Base-by-base conservation (phyloP, 2,797 vertebrate species). In the Phylloscopus collybita region DNA sequence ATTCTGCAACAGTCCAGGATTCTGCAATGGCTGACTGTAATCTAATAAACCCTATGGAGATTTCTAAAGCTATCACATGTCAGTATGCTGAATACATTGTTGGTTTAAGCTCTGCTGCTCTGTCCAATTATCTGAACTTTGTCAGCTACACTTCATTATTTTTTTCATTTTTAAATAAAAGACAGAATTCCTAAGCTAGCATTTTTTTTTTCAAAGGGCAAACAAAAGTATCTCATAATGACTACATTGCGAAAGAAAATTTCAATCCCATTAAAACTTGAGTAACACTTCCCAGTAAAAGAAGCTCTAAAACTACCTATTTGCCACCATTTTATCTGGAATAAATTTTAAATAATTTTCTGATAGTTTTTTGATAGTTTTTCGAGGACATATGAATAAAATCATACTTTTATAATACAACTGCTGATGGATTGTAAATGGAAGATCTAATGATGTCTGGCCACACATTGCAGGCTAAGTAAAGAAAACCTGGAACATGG, bases 71-170 rank as follows among this genome's bases (percentile, higher is more conserved):
- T 90, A 92, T 60, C 90, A 86, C 40, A 70, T 75, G 80, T 83
- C 85, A 85, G 23, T 90, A 51, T 40, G 47, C 62, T 74, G 83
- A 92, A 76, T 76, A 53, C 84, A 92, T 80, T 95, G 88, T 80
- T 93, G 76, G 54, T 91, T 93, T 94, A 94, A 96, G 70, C 57
- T 93, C 70, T 87, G 47, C 57, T 94, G 47, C 72, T 87, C 75
- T 94, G 66, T 82, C 83, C 79, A 92, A 78, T 95, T 86, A 96
- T 91, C 47, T 91, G 80, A 96, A 95, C 53, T 87, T 96, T 88
- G 70, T 95, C 92, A 96, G 64, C 78, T 95, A 61, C 66, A 84
- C 72, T 92, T 92, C 3, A 59, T 91, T 90, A 86, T 59, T 94
- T 18, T 21, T 21, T 19, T 18, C 8, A 18, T 66, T 91, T 87